A percentile compares a stretch with the other conserved stretches of the same genome.
These are phyloP conservation scores for Sclerodermus sp. DNA, from an alignment of 2,888 invertebrate genomes.

Conservation along the genomic window DNA sequence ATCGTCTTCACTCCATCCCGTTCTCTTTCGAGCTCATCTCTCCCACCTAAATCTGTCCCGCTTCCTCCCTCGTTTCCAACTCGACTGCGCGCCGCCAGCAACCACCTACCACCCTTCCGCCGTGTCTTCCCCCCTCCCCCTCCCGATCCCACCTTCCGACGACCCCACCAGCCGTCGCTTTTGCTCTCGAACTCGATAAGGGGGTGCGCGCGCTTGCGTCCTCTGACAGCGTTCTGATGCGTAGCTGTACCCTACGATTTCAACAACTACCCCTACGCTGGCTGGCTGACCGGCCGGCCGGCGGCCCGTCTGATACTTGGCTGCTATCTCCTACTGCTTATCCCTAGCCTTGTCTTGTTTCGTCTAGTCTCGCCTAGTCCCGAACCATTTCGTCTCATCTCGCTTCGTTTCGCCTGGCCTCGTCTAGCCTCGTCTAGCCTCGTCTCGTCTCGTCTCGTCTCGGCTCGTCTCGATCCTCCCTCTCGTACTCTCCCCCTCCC, in stretches of 20 bases:
- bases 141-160: slow-evolving; percentile 7
- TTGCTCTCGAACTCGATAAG: slow-evolving; percentile 54
- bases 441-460: no score
- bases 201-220: slow-evolving; percentile 46
- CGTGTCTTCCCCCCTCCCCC: slow-evolving; percentile 18
- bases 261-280: slow-evolving; percentile 36
- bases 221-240: slow-evolving; percentile 32
- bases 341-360: no score
- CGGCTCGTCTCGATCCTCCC: no score
- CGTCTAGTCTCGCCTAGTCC: no score
- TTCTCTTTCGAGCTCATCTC: slow-evolving; percentile 1
- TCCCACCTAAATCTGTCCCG: slow-evolving; percentile 11
- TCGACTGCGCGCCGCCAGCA: slow-evolving; percentile 15
- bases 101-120: slow-evolving; percentile 10
- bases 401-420: no score
- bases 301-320: slow-evolving; percentile 9
- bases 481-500: not conserved
- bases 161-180: slow-evolving; percentile 40
- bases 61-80: slow-evolving; percentile 13
- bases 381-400: no score
- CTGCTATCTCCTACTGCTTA: slow-evolving; percentile 3
- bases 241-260: slow-evolving; percentile 31
- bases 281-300: slow-evolving; percentile 22
- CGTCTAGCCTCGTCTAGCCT: no score
- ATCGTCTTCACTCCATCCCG: not conserved